A percentile compares a stretch with the other conserved stretches of the same genome.
Conservation (phyloP, 2,113 vertebrate species). For the Tenebrosternarchus preto region DNA sequence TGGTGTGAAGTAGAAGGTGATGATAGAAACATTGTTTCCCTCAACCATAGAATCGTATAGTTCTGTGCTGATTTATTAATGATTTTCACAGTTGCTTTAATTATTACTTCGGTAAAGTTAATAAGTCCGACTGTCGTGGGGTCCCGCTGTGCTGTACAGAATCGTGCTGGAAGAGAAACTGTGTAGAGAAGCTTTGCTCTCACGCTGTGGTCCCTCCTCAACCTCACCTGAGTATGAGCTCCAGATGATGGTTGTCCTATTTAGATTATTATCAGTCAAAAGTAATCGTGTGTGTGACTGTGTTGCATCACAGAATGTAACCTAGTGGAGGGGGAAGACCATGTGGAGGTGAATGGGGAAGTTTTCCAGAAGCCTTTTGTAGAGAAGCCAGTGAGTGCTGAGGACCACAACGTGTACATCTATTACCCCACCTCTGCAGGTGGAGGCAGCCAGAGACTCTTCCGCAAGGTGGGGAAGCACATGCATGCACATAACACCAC, state of each 20-base stretch:
- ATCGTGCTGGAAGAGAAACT: neutral
- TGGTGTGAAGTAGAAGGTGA: neutral
- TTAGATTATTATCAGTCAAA: too few relatives aligned
- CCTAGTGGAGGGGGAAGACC: conserved; percentile 90
- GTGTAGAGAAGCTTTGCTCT: neutral
- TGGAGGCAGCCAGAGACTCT: conserved; percentile 88
- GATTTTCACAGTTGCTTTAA: neutral
- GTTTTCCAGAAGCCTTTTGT: conserved; percentile 91
- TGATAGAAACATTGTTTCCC: neutral
- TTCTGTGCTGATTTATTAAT: conserved; percentile 1
- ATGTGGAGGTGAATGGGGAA: conserved; percentile 89
- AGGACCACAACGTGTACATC: conserved; percentile 93
- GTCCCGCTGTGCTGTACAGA: too few relatives aligned
- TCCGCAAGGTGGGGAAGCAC: conserved; percentile 79
- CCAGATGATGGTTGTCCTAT: too few relatives aligned
- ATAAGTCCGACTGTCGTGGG: neutral
- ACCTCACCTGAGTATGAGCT: too few relatives aligned
- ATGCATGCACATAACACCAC: neutral
- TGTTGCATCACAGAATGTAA: conserved; percentile 76
- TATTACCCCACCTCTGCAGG: conserved; percentile 91
- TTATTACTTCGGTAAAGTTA: conserved; percentile 1
- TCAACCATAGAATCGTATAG: neutral
- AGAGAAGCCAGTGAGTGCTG: conserved; percentile 89
- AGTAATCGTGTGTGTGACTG: too few relatives aligned
- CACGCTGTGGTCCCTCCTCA: neutral